Evolutionary conservation across 2,113 vertebrate genomes (phyloP).

Genomic region (Sus scrofa): T2T-Sscrofa CM000812.6:110753001-110753500

Average conservation of each 20-base stretch:
- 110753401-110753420: background rate
- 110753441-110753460: constrained; percentile 68
- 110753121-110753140: no score
- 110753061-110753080: no score
- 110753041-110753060: background rate
- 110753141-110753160: no score
- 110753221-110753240: no score
- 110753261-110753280: no score
- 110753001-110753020: background rate
- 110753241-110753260: no score
- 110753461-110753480: constrained; percentile 55
- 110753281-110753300: no score
- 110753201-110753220: no score
- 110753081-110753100: no score
- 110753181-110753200: no score
- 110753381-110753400: constrained; percentile 34
- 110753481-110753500: constrained; percentile 63
- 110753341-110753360: background rate
- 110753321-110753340: background rate
- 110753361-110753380: background rate
- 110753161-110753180: no score
- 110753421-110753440: constrained; percentile 76
- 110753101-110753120: no score
- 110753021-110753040: background rate
- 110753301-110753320: background rate